Conservation (phyloP, 2,888 invertebrate species). For the Terebella lapidaria region DNA sequence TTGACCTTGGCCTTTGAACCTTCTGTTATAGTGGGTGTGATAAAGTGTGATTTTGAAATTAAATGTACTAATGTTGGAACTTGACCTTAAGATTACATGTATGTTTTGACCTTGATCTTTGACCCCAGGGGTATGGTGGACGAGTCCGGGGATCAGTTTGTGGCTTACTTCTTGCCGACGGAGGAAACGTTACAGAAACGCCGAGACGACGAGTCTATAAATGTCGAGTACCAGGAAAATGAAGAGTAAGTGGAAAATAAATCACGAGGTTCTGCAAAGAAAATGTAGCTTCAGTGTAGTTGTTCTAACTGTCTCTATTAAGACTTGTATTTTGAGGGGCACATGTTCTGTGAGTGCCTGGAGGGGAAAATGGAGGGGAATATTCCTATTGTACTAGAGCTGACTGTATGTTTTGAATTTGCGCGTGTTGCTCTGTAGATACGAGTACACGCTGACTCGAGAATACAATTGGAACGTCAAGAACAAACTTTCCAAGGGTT, state of each 20-base stretch:
- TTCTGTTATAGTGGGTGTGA: too few relatives aligned
- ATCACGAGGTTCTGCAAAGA: too few relatives aligned
- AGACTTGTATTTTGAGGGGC: neutral
- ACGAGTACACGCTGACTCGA: constrained; percentile 94
- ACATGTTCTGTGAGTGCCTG: neutral
- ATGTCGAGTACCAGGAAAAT: constrained; percentile 58
- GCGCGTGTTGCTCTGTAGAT: too few relatives aligned
- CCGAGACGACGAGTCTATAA: constrained; percentile 71
- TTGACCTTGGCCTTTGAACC: too few relatives aligned
- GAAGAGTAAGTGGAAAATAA: constrained; percentile 36
- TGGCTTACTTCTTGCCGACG: constrained; percentile 95
- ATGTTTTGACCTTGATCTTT: too few relatives aligned
- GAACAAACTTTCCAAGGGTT: constrained; percentile 89
- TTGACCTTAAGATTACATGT: neutral
- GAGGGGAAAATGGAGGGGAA: neutral
- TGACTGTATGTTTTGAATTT: too few relatives aligned
- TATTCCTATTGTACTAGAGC: neutral
- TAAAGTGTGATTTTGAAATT: too few relatives aligned
- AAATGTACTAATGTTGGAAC: neutral
- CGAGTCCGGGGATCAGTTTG: constrained; percentile 97
- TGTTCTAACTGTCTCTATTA: neutral
- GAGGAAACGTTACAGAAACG: constrained; percentile 87
- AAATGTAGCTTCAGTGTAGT: neutral
- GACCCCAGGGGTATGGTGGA: constrained; percentile 97
- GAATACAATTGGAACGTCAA: constrained; percentile 99